Conservation (phyloP, 2,113 vertebrate genomes). For the Baryphthengus martii region DNA sequence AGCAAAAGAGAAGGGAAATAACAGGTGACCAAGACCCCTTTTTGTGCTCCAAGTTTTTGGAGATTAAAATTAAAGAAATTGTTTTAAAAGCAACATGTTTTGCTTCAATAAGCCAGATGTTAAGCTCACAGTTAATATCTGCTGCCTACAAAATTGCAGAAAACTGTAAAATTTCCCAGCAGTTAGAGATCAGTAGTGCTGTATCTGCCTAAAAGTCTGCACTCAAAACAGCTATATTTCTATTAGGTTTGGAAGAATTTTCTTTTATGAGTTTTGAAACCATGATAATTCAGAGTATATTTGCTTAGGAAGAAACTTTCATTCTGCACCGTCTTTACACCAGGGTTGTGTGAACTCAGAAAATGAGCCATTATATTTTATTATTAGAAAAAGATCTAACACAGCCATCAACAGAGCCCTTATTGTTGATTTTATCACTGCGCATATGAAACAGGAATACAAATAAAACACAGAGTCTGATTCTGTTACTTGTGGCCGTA, state of each 20-base stretch:
- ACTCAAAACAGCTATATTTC: neutral
- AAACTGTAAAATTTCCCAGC: neutral
- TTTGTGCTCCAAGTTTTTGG: neutral
- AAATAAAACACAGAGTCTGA: neutral
- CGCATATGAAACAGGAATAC: neutral
- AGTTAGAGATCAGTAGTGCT: neutral
- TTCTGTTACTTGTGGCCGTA: neutral
- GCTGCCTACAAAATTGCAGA: neutral
- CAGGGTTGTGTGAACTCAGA: neutral
- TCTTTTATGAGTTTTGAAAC: neutral
- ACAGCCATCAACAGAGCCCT: neutral
- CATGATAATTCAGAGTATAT: neutral
- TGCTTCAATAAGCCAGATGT: neutral
- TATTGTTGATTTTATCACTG: neutral
- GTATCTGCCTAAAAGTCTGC: neutral
- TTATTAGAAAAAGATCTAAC: neutral
- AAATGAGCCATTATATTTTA: neutral
- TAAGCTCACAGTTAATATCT: neutral
- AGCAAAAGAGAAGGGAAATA: neutral
- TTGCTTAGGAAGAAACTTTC: neutral
- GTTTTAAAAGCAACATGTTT: neutral
- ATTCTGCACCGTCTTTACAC: neutral
- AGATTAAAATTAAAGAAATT: neutral
- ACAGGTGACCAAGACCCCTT: neutral
- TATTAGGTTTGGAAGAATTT: neutral